These are phyloP conservation scores for Drosophila tsacasi DNA, from an alignment of 1,140 invertebrate species.

Conservation along the genomic window DNA sequence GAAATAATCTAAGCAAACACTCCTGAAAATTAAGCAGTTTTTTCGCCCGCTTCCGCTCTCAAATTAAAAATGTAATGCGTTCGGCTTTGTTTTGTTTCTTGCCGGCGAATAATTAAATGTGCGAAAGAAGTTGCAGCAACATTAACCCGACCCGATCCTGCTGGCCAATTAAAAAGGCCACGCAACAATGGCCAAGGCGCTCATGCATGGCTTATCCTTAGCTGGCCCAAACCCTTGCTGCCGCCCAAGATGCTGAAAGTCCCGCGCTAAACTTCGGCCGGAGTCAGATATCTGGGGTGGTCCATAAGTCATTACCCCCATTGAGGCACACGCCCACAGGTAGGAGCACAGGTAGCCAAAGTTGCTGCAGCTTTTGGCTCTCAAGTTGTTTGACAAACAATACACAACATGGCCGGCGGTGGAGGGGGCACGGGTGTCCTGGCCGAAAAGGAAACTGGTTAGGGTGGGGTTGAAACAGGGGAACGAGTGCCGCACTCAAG, in stretches of 20 bases:
- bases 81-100: conserved; percentile 45
- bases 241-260: conserved; percentile 40
- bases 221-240: conserved; percentile 17
- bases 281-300: conserved; percentile 49
- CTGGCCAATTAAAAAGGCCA: conserved; percentile 78
- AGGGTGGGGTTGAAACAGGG: conserved; percentile 5
- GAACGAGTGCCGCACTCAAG: conserved; percentile 63
- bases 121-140: conserved; percentile 46
- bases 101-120: conserved; percentile 76
- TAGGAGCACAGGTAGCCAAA: conserved; percentile 15
- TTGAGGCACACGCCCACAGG: conserved; percentile 50
- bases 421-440: conserved; percentile 5
- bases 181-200: conserved; percentile 72
- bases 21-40: conserved; percentile 79
- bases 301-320: conserved; percentile 76
- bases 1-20: conserved; percentile 83
- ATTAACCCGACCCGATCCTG: conserved; percentile 38
- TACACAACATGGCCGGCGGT: conserved; percentile 48
- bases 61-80: conserved; percentile 78
- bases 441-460: conserved; percentile 22
- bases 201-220: conserved; percentile 70
- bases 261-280: conserved; percentile 27
- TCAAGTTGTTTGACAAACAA: conserved; percentile 81
- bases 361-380: conserved; percentile 42
- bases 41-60: conserved; percentile 24